Percentiles rank a stretch among this genome's conserved stretches.
Conservation (phyloP, 2,113 vertebrate genomes). For the Prochilodus magdalenae region DNA sequence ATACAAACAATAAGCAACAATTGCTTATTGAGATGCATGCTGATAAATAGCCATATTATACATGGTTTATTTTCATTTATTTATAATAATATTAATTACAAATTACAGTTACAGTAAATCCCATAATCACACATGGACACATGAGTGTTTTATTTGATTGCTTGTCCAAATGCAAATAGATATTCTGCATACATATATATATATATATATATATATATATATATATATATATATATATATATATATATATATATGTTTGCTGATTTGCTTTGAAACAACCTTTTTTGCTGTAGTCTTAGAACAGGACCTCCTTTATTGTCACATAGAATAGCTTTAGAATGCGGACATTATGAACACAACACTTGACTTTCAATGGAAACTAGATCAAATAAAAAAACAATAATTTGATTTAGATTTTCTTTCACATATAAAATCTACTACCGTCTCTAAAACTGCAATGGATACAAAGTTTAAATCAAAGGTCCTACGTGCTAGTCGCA, state of each 20-base stretch:
- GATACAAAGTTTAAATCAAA: constrained; percentile 30
- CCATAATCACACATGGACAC: not conserved
- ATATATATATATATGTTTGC: no score
- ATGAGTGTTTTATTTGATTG: not conserved
- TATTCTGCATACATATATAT: not conserved
- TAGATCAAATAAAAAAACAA: constrained; percentile 27
- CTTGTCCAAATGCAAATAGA: not conserved
- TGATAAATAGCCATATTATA: not conserved
- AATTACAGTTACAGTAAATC: not conserved
- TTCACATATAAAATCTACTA: constrained; percentile 32
- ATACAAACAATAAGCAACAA: not conserved
- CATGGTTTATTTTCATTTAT: no score
- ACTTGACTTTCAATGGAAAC: constrained; percentile 30
- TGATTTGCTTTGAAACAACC: not conserved
- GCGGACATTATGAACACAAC: constrained; percentile 7
- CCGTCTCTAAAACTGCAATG: constrained; percentile 4
- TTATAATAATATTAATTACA: no score
- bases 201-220: no score
- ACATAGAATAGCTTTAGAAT: constrained; percentile 1
- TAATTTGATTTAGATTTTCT: constrained; percentile 20
- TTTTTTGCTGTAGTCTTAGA: not conserved
- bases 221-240: no score
- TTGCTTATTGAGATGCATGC: not conserved
- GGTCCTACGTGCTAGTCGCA: not conserved
- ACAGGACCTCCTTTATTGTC: constrained; percentile 19